Percentiles rank a stretch among this genome's conserved stretches.
Conservation (phyloP, 2,113 vertebrate genomes). For the Gallinago paraguaiae region DNA sequence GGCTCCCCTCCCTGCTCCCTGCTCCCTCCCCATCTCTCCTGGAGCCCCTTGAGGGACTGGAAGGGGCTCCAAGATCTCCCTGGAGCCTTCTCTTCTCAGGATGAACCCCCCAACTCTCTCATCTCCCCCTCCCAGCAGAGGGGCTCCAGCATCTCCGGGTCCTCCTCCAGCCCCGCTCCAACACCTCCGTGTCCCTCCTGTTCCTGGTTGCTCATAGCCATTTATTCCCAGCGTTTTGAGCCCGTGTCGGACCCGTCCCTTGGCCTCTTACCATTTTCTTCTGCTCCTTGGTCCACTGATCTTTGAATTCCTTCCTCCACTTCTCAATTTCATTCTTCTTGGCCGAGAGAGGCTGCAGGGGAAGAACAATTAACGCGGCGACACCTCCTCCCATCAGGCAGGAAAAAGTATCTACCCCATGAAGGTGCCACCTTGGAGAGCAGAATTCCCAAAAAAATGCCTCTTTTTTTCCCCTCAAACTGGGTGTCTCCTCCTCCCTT, state of each 20-base stretch:
- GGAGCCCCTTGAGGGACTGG: too few species aligned
- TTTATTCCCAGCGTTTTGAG: too few species aligned
- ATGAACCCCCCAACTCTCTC: too few species aligned
- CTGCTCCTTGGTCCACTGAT: conserved; percentile 87
- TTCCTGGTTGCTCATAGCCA: background rate
- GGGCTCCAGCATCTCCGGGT: background rate
- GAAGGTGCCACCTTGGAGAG: too few species aligned
- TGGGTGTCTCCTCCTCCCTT: background rate
- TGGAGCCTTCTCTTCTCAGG: too few species aligned
- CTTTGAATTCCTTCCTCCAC: conserved; percentile 92
- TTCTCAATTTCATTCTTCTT: conserved; percentile 92
- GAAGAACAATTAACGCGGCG: background rate
- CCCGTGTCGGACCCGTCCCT: too few species aligned
- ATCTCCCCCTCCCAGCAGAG: too few species aligned
- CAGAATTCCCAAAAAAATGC: too few species aligned
- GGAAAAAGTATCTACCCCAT: accelerated
- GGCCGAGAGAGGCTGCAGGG: conserved; percentile 82
- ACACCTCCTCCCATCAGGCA: background rate
- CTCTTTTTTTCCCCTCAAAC: background rate
- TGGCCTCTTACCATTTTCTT: conserved; percentile 82
- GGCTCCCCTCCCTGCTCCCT: background rate
- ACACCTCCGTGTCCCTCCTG: background rate
- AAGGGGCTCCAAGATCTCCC: too few species aligned
- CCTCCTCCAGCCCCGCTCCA: background rate
- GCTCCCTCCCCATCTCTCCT: too few species aligned